These are phyloP conservation scores for Steinernema hermaphroditum DNA, from an alignment of 2,888 invertebrate species.

Conservation along the genomic window DNA sequence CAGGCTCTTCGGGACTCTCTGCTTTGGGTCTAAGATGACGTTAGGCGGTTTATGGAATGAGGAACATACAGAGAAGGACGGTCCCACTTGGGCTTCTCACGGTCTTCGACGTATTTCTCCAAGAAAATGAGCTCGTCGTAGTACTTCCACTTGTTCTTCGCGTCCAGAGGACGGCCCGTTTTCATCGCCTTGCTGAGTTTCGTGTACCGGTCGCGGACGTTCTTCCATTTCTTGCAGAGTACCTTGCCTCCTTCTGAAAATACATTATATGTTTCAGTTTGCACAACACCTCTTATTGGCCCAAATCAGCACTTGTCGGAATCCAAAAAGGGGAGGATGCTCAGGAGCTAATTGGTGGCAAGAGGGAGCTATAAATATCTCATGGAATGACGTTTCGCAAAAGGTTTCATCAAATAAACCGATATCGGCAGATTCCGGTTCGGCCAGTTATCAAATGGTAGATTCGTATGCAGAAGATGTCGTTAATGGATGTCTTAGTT, in stretches of 20 bases:
- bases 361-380: no score
- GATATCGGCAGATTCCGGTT: no score
- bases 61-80: not conserved
- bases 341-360: no score
- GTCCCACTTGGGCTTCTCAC: slow-evolving; percentile 5
- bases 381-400: no score
- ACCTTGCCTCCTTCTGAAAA: slow-evolving; percentile 18
- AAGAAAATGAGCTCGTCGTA: slow-evolving; percentile 3
- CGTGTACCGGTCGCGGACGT: slow-evolving; percentile 11
- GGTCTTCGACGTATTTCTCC: slow-evolving; percentile 2
- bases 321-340: no score
- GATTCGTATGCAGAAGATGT: no score
- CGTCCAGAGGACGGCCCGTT: not conserved
- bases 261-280: no score
- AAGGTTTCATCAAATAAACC: no score
- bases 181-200: slow-evolving; percentile 24
- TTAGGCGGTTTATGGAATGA: not conserved
- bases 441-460: no score
- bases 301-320: no score
- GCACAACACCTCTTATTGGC: no score
- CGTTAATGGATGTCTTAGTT: no score
- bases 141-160: slow-evolving; percentile 25
- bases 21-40: not conserved
- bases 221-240: slow-evolving; percentile 16
- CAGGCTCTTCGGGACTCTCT: not conserved